phyloP scores from a whole-genome alignment of 2,888 invertebrate species.

The Notodonta ziczac region DNA sequence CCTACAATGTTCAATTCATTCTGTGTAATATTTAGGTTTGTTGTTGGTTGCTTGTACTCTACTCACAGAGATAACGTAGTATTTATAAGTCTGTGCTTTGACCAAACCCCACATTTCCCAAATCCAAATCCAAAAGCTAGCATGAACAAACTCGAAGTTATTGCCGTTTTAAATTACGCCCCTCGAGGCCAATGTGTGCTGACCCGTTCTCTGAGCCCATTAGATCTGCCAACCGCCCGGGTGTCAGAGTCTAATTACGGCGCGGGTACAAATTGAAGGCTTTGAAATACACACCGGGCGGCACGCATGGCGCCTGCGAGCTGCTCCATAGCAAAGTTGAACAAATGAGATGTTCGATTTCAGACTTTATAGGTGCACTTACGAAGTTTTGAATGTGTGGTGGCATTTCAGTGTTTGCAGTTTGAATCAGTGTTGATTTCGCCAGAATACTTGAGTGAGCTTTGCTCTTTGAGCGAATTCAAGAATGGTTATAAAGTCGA shows the following conservation, averaged over 20 bases:
- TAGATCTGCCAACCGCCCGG: conserved; percentile 40
- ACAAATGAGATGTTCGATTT: conserved; percentile 45
- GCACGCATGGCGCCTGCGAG: conserved; percentile 42
- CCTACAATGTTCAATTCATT: too few species aligned
- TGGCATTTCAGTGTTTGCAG: too few species aligned
- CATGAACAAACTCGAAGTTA: conserved; percentile 25
- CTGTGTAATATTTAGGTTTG: too few species aligned
- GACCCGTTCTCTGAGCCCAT: conserved; percentile 39
- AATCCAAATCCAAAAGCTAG: conserved; percentile 2
- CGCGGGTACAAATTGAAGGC: conserved; percentile 62
- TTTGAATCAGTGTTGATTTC: too few species aligned
- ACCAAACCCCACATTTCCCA: not conserved
- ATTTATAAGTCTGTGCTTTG: too few species aligned
- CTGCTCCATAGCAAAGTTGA: conserved; percentile 35
- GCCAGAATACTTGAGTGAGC: too few species aligned
- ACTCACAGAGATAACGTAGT: too few species aligned
- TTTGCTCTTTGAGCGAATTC: too few species aligned
- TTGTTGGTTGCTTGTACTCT: too few species aligned
- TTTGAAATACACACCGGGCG: conserved; percentile 56
- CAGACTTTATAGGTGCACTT: conserved; percentile 17
- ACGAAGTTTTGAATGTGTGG: too few species aligned
- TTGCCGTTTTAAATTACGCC: conserved; percentile 27
- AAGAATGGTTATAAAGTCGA: too few species aligned
- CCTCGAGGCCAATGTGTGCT: conserved; percentile 31
- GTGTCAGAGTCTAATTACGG: conserved; percentile 60